Percentiles rank a stretch among this genome's conserved stretches.
Evolutionary conservation across 2,113 vertebrate genomes (phyloP).

Genomic region (Andinoacara biseriatus): DNA sequence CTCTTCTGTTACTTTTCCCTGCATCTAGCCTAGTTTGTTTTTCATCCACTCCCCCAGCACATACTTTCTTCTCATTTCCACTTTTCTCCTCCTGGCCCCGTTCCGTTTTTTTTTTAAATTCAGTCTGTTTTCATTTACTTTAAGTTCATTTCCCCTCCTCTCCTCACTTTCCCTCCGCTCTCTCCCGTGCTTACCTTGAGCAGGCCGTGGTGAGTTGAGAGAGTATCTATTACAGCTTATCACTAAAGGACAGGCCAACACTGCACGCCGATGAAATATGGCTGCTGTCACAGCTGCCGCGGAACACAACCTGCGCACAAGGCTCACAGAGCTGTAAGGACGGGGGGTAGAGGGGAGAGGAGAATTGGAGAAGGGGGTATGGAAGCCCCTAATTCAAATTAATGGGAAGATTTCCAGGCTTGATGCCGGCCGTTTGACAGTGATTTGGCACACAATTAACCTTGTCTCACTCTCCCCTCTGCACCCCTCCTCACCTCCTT

Average conservation of each 20-base stretch:
- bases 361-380: background rate
- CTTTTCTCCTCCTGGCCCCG: background rate
- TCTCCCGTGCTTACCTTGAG: slow-evolving; percentile 77
- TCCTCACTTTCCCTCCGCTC: slow-evolving; percentile 37
- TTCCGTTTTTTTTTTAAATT: background rate
- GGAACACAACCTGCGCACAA: slow-evolving; percentile 43
- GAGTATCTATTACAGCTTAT: slow-evolving; percentile 97
- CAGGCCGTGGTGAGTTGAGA: slow-evolving; percentile 75
- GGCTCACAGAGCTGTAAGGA: slow-evolving; percentile 53
- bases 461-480: slow-evolving; percentile 42
- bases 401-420: slow-evolving; percentile 74
- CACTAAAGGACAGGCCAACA: slow-evolving; percentile 84
- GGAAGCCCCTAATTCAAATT: slow-evolving; percentile 72
- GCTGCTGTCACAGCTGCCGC: slow-evolving; percentile 83
- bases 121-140: slow-evolving; percentile 14
- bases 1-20: background rate
- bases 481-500: slow-evolving; percentile 29
- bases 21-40: background rate
- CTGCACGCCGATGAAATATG: slow-evolving; percentile 88
- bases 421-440: slow-evolving; percentile 70
- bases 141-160: slow-evolving; percentile 8
- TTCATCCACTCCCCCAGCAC: slow-evolving; percentile 58
- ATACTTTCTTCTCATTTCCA: background rate
- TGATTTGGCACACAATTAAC: slow-evolving; percentile 74
- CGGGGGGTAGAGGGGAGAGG: slow-evolving; percentile 24